phyloP scores from a whole-genome alignment of 2,888 invertebrate species.

The Volucella bombylans region DNA sequence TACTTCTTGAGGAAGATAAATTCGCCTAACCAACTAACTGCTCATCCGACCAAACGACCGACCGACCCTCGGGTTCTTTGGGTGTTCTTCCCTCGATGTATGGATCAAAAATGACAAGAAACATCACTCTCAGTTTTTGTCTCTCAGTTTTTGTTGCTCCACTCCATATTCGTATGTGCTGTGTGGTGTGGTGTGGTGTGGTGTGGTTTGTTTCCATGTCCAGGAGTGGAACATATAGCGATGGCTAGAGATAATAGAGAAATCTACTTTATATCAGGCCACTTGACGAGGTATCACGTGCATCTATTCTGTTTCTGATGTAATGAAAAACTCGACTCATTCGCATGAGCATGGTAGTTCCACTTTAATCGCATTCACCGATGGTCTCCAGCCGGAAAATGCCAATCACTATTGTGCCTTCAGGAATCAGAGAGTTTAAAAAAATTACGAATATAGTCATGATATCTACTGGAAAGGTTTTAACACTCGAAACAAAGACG shows the following conservation, averaged over 20 bases:
- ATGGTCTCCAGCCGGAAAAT: conserved; percentile 51
- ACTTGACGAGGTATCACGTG: neutral
- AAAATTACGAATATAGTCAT: neutral
- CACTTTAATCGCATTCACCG: conserved; percentile 25
- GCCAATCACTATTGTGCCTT: conserved; percentile 37
- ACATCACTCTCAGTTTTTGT: conserved; percentile 56
- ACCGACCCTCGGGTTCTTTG: conserved; percentile 44
- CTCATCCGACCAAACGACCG: conserved; percentile 11
- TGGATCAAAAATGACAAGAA: conserved; percentile 65
- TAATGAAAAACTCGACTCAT: neutral
- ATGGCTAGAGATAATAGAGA: conserved; percentile 46
- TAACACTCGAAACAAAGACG: neutral
- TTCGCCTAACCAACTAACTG: conserved; percentile 12
- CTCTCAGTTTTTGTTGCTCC: conserved; percentile 43
- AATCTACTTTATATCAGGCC: neutral
- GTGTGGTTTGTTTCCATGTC: neutral
- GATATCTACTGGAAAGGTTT: conserved; percentile 4
- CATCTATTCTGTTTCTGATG: conserved; percentile 23
- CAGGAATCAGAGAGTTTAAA: conserved; percentile 9
- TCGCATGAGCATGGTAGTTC: conserved; percentile 4
- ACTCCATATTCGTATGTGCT: neutral
- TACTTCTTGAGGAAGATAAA: conserved; percentile 51
- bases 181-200: conserved; percentile 24
- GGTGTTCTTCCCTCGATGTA: conserved; percentile 51
- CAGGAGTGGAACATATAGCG: conserved; percentile 11